These are phyloP conservation scores for Notospermus geniculatus DNA, from an alignment of 1,140 invertebrate species.

Conservation along the genomic window DNA sequence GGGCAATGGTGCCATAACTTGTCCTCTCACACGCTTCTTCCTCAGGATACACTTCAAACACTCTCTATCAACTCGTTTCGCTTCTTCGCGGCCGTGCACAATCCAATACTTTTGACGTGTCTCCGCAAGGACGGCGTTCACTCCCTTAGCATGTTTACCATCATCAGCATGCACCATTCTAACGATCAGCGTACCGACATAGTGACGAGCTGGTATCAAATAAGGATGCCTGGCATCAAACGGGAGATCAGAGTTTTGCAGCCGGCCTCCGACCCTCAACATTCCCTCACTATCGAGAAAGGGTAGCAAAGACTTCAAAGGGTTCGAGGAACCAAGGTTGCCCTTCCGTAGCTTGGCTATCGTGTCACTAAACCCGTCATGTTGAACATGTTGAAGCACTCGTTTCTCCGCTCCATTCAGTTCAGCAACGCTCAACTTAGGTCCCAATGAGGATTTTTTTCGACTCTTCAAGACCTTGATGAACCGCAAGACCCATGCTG, in stretches of 20 bases:
- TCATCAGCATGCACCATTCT: neutral
- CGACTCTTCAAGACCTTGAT: too few relatives aligned
- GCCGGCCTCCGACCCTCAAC: neutral
- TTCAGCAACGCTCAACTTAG: too few relatives aligned
- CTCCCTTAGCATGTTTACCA: neutral
- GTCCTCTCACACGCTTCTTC: too few relatives aligned
- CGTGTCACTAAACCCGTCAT: too few relatives aligned
- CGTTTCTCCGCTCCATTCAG: neutral
- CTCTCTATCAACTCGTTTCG: neutral
- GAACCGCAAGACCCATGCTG: too few relatives aligned
- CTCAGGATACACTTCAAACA: constrained; percentile 4
- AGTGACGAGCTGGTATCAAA: neutral
- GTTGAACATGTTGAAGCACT: neutral
- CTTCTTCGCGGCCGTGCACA: neutral
- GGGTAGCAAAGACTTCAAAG: neutral
- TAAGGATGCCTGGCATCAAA: constrained; percentile 5
- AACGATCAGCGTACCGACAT: neutral
- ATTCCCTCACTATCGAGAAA: neutral
- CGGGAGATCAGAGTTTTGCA: neutral
- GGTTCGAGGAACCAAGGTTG: too few relatives aligned
- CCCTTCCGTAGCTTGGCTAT: too few relatives aligned
- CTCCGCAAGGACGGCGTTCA: neutral
- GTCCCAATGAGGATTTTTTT: too few relatives aligned
- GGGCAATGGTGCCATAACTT: neutral
- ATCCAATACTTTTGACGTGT: constrained; percentile 7